phyloP scores from a whole-genome alignment of 2,888 invertebrate genomes.

The Gastrophysa polygoni region DNA sequence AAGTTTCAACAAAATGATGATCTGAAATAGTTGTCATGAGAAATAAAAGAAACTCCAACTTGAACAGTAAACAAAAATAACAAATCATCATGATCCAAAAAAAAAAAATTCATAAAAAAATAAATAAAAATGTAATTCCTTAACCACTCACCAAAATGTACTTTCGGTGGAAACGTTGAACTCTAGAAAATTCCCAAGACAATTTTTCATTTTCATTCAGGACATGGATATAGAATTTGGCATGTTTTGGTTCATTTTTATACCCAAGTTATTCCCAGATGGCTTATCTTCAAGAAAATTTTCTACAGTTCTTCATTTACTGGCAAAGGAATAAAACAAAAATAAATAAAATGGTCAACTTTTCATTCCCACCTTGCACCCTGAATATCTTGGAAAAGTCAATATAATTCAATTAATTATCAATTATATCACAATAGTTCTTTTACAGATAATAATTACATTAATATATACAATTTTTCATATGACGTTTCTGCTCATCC shows the following conservation, averaged over 20 bases:
- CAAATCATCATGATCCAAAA: conserved; percentile 11
- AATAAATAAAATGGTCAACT: conserved; percentile 21
- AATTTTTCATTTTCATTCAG: no score
- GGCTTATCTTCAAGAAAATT: conserved; percentile 3
- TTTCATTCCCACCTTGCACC: conserved; percentile 7
- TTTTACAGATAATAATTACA: conserved; percentile 25
- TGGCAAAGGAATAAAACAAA: conserved; percentile 23
- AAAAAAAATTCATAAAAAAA: neutral
- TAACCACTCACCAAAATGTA: conserved; percentile 1
- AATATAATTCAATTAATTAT: conserved; percentile 37
- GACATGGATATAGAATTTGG: no score
- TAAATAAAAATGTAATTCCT: neutral
- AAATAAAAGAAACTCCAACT: conserved; percentile 21
- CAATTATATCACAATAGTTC: conserved; percentile 42
- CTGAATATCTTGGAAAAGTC: conserved; percentile 26
- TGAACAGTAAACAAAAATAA: conserved; percentile 20
- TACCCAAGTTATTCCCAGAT: no score
- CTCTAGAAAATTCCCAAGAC: neutral
- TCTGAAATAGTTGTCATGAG: conserved; percentile 26
- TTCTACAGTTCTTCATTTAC: conserved; percentile 16
- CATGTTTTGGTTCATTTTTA: no score
- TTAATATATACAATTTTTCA: conserved; percentile 25
- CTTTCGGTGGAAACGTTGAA: conserved; percentile 1
- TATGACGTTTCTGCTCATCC: neutral
- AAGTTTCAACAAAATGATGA: conserved; percentile 34